Base-by-base conservation (phyloP, 2,888 invertebrate species). In the Cancer borealis region DNA sequence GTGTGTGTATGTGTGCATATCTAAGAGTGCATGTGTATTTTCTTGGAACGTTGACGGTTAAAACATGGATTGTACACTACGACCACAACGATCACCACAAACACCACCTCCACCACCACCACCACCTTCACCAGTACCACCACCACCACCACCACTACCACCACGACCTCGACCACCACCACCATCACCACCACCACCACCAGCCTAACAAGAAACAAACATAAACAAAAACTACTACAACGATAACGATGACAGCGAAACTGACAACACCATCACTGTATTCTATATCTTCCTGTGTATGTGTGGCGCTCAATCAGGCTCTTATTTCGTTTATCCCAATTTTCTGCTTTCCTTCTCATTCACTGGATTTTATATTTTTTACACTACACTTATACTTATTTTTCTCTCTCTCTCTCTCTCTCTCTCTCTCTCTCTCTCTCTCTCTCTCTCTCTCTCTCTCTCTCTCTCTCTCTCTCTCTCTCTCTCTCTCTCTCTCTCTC, bases 401-500 rank as follows among this genome's bases (percentile, higher is more conserved):
- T 26, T 14, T 26, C n/a, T 73, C 73, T 4, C 26, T 73, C 26
- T 26, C 73, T 73, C 73, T 26, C 73, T 73, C 73, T 73, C n/a
- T 73, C 73, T 73, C 49, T 49, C 49, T 49, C 49, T 49, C 49
- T 49, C 49, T 49, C 49, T 49, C 49, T 14, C 26, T n/a, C n/a
- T 54, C 54, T 54, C 17, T 54, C 49, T 49, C 90, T 90, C 46
- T 54, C 26, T 46, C 90, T 46, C 54, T 90, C 90, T n/a, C 49
- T 54, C 54, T 54, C 90, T 90, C 90, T 54, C 90, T 46, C 90
- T 90, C 90, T 54, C 26, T 54, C 54, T 49, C 46, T 46, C 54
- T 54, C 66, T 91, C 66, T 91, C 91, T 91, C 91, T 39, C 91
- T 66, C 91, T 66, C 54, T 49, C 60, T 66, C 91, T 66, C 66